Conservation (phyloP, 2,113 vertebrate genomes). For the Eubucco bourcierii region DNA sequence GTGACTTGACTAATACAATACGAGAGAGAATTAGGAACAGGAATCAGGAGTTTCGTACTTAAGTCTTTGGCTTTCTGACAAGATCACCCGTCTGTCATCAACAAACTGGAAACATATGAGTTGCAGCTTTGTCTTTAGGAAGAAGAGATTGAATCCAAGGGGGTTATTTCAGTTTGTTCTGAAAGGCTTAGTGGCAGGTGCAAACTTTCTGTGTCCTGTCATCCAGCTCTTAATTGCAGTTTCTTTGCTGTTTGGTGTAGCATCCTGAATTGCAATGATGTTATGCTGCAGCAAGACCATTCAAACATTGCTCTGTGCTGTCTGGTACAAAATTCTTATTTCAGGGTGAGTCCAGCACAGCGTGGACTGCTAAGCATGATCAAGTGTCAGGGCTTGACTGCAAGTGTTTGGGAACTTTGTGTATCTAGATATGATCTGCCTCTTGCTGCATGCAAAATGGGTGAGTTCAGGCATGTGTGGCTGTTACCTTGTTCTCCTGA, state of each 20-base stretch:
- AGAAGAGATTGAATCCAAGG: conserved; percentile 44
- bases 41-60: background rate
- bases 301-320: background rate
- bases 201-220: conserved; percentile 38
- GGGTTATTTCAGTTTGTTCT: conserved; percentile 45
- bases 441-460: background rate
- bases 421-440: background rate
- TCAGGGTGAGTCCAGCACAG: background rate
- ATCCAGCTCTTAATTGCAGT: conserved; percentile 15
- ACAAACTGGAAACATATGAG: conserved; percentile 7
- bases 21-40: background rate
- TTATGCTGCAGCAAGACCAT: background rate
- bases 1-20: background rate
- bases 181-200: conserved; percentile 52
- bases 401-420: background rate
- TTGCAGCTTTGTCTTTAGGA: conserved; percentile 14
- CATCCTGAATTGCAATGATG: background rate
- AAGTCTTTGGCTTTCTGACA: conserved; percentile 30
- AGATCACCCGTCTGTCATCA: background rate
- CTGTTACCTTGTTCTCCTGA: background rate
- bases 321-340: background rate
- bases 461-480: background rate
- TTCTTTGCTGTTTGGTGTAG: background rate
- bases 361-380: background rate
- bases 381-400: background rate